Evolutionary conservation across 2,113 vertebrate genomes (phyloP), one percentile per base, ranked within the genome.

Genomic region (Maylandia zebra): DNA sequence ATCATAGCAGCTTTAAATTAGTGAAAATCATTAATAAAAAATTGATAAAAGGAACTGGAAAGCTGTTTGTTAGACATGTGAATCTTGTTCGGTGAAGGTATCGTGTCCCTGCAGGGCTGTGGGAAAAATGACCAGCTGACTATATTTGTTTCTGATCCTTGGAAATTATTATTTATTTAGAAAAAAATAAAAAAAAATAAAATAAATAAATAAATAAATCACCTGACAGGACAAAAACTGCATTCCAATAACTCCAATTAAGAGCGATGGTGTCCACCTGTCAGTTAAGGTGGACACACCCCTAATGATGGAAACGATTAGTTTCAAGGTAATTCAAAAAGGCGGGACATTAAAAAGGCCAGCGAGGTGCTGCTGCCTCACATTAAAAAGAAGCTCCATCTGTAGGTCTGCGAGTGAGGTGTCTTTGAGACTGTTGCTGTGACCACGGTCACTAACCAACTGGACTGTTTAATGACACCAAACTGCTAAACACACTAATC

Each of bases 21-120:
- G 61, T 69, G 19, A 22, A 69, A 69, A 13, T 38, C 11, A 12
- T 66, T 13, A 66, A 38, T 38, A 38, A n/a, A n/a, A 38, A 69
- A 8, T 0, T 0, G 7, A 22, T n/a, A 22, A 66, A 38, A 3
- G 7, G 61, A 66, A 66, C 2, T 38, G 59, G 17, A 36, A 66
- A 66, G 32, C 32, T 66, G 61, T 5, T 36, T 1, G 17, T 38
- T 12, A 12, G 61, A 66, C 34, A 66, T 66, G 61, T 5, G 61
- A 66, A 1, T 66, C 34, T 22, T 38, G 61, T 38, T 22, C 3
- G 10, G 59, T 64, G 59, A 34, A 64, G 59, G 19, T 10, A 3
- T 66, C 17, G 3, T 0, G 59, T 64, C 32, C 59, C 59, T 19
- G 59, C 59, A 36, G 59, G 59, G 16, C 59, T 64, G 59, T n/a